phyloP scores from a whole-genome alignment of 2,113 vertebrate species.

The Rhabdomys dilectus region DNA sequence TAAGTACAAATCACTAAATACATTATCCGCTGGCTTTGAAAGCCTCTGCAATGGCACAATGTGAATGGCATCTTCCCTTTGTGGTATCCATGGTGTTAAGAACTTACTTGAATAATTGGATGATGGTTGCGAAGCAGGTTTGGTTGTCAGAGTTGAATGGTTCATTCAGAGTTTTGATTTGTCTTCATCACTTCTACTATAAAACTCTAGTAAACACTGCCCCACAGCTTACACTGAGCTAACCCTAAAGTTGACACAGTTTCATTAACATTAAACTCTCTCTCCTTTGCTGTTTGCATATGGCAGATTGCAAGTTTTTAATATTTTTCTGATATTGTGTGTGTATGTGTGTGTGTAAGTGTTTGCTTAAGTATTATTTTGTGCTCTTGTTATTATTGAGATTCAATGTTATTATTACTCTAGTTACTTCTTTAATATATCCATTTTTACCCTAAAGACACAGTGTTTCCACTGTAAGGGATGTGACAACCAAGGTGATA shows the following conservation, averaged over 20 bases:
- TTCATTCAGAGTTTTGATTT: constrained; percentile 35
- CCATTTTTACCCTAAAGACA: background rate
- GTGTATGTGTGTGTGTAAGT: background rate
- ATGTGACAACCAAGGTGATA: background rate
- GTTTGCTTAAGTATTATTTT: background rate
- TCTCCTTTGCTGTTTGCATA: background rate
- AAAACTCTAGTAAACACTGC: background rate
- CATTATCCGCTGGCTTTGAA: background rate
- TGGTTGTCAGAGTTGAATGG: background rate
- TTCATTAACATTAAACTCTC: background rate
- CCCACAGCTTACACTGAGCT: background rate
- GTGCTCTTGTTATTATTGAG: background rate
- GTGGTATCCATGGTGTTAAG: background rate
- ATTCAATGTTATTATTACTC: background rate
- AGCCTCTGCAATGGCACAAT: background rate
- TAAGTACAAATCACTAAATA: constrained; percentile 21
- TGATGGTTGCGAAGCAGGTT: background rate
- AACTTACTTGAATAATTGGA: constrained; percentile 7
- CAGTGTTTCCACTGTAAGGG: background rate
- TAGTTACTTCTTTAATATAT: background rate
- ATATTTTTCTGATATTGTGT: background rate
- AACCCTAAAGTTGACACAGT: background rate
- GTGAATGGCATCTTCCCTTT: background rate
- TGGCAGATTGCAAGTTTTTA: background rate
- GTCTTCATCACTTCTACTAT: constrained; percentile 11